Evolutionary conservation across 2,888 invertebrate genomes (phyloP), one percentile per base, ranked within the genome.

Genomic region (Phragmatobia fuliginosa): DNA sequence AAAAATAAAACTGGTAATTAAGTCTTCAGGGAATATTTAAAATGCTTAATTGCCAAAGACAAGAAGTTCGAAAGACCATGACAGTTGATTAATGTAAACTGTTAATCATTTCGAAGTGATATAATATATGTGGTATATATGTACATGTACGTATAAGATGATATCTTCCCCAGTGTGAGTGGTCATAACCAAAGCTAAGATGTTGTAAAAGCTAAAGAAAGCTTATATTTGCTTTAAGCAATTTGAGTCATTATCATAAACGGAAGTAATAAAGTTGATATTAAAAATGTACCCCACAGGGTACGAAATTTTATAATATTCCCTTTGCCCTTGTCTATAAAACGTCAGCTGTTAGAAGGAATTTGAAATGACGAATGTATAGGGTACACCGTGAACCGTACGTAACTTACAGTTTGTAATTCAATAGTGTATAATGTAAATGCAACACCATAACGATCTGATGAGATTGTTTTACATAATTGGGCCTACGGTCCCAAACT

Each of bases 201-300:
- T 52, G 16, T 16, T 28, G 7, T 28, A 14, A 28, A 28, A 56
- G 16, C 56, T 56, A 56, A 28, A 56, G 16, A 7, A 4, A 56
- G 56, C 16, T 28, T 5, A 56, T 56, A 56, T 28, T 25, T 56
- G 16, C 5, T 56, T 56, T 16, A 56, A 52, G 4, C 33, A 36
- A 25, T 32, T 49, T 11, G 52, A 63, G 10, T 31, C 45, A 41
- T 52, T 64, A 56, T 56, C 64, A 8, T 36, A 56, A 56, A 64
- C 5, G 64, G 64, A 64, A 33, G 56, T 16, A 56, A 56, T 56
- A 56, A 56, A 56, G 56, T 56, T 56, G 28, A 66, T 45, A 45
- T 45, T 58, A 41, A 18, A 45, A 32, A 66, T 66, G 59, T 41
- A 38, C 58, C 6, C 58, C 14, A 28, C 7, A 28, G 65, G 65